Base-by-base conservation (phyloP, 2,113 vertebrate genomes). In the Numida meleagris region DNA sequence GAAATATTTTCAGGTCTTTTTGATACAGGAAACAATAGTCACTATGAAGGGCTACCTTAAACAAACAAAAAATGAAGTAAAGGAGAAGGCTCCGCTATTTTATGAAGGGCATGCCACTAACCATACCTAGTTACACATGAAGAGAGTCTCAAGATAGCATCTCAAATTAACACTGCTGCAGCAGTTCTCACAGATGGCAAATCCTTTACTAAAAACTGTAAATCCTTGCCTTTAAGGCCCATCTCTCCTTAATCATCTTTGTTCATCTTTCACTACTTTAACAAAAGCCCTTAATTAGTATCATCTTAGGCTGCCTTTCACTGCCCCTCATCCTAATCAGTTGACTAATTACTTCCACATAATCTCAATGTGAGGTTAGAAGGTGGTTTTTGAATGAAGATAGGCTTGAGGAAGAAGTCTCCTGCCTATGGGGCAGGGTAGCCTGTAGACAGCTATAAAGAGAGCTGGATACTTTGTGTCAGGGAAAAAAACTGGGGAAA, bases 221-320 rank as follows among this genome's bases (percentile, higher is more conserved):
- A 96, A 92, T 96, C 94, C 62, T 0, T 2, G 80, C 86, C 92
- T 93, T 93, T 68, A 89, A 90, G 90, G 94, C 70, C 94, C 57
- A 78, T 81, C 65, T 74, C 84, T 73, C 86, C 27, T 17, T 90
- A 96, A 95, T 94, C 85, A 95, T 82, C 95, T 93, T 81, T 86
- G 88, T 63, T 95, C 83, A 90, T 95, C 91, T 82, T 75, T 79
- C 81, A 61, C 78, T 73, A 55, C 45, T 17, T 16, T 89, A 89
- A 92, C 81, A 90, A 95, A 93, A 95, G 90, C 77, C 81, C 36
- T 84, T 96, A 96, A 96, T 95, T 96, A 96, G 94, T 57, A 90
- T 83, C 76, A 94, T 91, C 38, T 93, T 74, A 88, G 82, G 72
- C 59, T 83, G 94, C 86, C 88, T 96, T 93, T 96, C 86, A 76